phyloP scores from a whole-genome alignment of 1,140 invertebrate genomes.

The Solenopsis fugax region DNA sequence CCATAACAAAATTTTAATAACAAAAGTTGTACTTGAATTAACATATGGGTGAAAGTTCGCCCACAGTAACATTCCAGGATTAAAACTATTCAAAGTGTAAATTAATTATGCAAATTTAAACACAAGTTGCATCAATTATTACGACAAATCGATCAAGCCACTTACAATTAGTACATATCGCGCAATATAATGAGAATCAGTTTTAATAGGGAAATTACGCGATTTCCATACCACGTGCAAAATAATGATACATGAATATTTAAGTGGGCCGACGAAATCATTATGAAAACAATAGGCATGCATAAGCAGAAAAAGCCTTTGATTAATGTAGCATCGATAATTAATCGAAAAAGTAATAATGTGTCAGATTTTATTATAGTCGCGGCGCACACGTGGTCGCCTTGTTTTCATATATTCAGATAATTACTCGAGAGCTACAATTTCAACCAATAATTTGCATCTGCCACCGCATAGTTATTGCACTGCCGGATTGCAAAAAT shows the following conservation, averaged over 20 bases:
- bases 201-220: constrained; percentile 11
- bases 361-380: constrained; percentile 20
- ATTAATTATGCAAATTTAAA: background rate
- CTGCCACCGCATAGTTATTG: constrained; percentile 34
- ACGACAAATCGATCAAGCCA: background rate
- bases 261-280: constrained; percentile 10
- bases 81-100: background rate
- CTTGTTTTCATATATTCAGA: constrained; percentile 42
- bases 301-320: constrained; percentile 30
- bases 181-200: background rate
- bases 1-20: too few species aligned
- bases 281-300: constrained; percentile 28
- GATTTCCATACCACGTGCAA: background rate
- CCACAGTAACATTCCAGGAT: too few species aligned
- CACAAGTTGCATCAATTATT: background rate
- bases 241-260: constrained; percentile 45
- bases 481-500: constrained; percentile 35
- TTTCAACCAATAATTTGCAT: constrained; percentile 51
- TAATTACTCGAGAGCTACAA: constrained; percentile 38
- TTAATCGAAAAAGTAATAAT: constrained; percentile 54
- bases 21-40: too few species aligned
- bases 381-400: background rate
- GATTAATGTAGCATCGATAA: constrained; percentile 54
- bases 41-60: too few species aligned
- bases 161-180: background rate